phyloP scores from a whole-genome alignment of 2,888 invertebrate genomes.

The Epinotia ramella region DNA sequence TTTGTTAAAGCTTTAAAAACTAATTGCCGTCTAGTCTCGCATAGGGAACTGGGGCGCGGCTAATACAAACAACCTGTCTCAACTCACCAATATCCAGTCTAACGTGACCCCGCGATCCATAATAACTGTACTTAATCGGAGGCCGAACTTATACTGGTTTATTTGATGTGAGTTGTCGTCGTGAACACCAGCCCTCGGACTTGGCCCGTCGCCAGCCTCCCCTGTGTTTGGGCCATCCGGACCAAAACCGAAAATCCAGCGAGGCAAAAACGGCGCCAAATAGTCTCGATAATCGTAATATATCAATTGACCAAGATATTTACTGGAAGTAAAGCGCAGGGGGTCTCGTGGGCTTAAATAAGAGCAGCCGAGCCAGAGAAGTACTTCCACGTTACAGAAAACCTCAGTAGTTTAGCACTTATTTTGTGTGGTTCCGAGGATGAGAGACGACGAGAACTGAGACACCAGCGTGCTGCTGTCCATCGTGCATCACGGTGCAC shows the following conservation, averaged over 20 bases:
- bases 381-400: background rate
- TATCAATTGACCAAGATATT: conserved; percentile 4
- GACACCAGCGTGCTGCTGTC: too few relatives aligned
- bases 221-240: background rate
- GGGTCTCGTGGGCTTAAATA: background rate
- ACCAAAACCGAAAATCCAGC: conserved; percentile 10
- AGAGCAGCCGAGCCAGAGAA: background rate
- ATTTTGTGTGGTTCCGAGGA: background rate
- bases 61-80: background rate
- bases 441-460: too few relatives aligned
- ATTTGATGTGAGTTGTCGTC: background rate
- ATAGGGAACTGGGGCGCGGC: conserved; percentile 1
- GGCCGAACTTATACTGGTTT: background rate
- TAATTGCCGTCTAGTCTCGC: conserved; percentile 1
- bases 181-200: background rate
- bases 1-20: background rate
- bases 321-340: background rate
- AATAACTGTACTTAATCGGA: background rate
- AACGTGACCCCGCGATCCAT: background rate
- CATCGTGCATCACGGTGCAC: too few relatives aligned
- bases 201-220: background rate
- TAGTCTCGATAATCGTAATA: conserved; percentile 1
- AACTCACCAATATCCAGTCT: background rate
- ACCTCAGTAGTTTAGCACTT: background rate
- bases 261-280: conserved; percentile 1